Evolutionary conservation across 2,888 invertebrate species (phyloP).

Genomic region (Digitonthophagus gazella): DNA sequence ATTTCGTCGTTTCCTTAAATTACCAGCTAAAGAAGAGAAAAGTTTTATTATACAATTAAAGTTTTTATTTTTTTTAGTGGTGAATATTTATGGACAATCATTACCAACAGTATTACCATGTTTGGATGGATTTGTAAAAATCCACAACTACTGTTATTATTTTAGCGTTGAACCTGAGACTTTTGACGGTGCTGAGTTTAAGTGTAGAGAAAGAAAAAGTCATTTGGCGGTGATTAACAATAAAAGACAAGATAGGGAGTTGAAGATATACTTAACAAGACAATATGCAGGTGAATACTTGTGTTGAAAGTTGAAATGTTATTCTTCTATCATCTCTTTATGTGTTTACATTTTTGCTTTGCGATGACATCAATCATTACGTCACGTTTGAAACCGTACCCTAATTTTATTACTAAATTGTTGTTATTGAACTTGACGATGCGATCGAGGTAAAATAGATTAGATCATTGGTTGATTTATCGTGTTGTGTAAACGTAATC

Average conservation of each 20-base stretch:
- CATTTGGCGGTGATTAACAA: constrained; percentile 65
- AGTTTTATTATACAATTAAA: no score
- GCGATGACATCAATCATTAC: background rate
- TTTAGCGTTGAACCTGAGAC: constrained; percentile 65
- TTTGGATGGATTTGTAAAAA: constrained; percentile 66
- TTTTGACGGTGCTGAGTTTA: constrained; percentile 71
- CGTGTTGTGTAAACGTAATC: no score
- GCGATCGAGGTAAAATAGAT: background rate
- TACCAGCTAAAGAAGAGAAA: no score
- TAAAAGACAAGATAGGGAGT: constrained; percentile 63
- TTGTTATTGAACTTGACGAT: background rate
- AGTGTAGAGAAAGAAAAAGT: constrained; percentile 67
- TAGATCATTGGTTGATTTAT: background rate
- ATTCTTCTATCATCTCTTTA: background rate
- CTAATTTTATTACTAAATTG: background rate
- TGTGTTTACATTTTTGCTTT: background rate
- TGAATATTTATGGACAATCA: constrained; percentile 2
- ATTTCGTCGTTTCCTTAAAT: no score
- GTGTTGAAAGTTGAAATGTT: background rate
- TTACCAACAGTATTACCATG: constrained; percentile 47
- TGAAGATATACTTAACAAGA: constrained; percentile 63
- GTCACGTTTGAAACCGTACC: background rate
- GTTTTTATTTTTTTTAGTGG: background rate
- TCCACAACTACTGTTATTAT: constrained; percentile 73
- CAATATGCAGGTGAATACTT: constrained; percentile 34